phyloP scores from a whole-genome alignment of 1,140 invertebrate genomes.

The Neodiprion pinetum region DNA sequence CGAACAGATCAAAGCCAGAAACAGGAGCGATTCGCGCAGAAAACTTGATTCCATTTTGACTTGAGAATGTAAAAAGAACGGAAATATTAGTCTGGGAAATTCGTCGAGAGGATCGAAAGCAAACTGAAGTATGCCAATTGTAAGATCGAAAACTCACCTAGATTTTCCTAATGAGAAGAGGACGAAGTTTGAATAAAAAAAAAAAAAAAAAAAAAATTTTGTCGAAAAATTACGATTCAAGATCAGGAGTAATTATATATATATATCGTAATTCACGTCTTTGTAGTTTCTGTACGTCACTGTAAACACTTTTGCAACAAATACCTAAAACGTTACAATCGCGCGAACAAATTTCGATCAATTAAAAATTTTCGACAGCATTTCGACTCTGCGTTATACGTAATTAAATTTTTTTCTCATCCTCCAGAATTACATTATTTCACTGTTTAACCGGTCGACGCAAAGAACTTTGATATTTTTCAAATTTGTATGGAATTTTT shows the following conservation, averaged over 20 bases:
- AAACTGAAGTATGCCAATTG: not conserved
- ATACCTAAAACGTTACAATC: too few relatives aligned
- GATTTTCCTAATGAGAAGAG: not conserved
- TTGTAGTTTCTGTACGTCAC: too few relatives aligned
- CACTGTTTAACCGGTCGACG: too few relatives aligned
- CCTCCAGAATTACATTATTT: too few relatives aligned
- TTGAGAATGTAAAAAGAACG: not conserved
- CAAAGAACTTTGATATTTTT: too few relatives aligned
- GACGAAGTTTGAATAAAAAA: not conserved
- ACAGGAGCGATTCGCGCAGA: not conserved
- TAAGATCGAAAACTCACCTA: too few relatives aligned
- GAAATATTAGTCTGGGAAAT: not conserved
- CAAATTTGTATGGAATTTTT: too few relatives aligned
- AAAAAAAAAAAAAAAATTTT: not conserved
- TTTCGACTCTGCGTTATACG: too few relatives aligned
- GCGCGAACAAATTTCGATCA: too few relatives aligned
- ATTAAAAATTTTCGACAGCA: too few relatives aligned
- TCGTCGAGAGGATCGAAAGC: not conserved
- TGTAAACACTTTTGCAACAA: too few relatives aligned
- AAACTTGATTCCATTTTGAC: constrained; percentile 8
- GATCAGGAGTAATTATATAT: not conserved
- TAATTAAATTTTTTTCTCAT: too few relatives aligned
- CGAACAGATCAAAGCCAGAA: not conserved
- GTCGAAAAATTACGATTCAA: not conserved
- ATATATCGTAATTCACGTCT: not conserved